These are phyloP conservation scores for Orchestia grillus DNA, from an alignment of 1,140 invertebrate species.

Conservation along the genomic window DNA sequence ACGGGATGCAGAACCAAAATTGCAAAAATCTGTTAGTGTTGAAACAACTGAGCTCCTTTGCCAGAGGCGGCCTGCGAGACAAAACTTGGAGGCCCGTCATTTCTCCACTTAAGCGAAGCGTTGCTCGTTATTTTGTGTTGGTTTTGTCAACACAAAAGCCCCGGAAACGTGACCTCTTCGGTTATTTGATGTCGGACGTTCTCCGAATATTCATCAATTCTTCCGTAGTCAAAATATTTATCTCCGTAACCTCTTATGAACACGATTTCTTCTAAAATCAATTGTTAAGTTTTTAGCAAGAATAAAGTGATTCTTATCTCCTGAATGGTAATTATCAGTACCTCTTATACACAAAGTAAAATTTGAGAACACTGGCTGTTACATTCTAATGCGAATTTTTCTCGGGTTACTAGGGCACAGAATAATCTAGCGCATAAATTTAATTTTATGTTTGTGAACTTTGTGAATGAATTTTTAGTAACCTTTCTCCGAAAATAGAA, in stretches of 20 bases:
- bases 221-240: not conserved
- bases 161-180: not conserved
- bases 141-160: not conserved
- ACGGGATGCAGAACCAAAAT: not conserved
- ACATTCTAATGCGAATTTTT: not conserved
- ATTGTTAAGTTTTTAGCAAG: not conserved
- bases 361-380: not conserved
- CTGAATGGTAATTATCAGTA: not conserved
- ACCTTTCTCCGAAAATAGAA: too few species aligned
- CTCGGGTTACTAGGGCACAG: too few species aligned
- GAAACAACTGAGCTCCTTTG: not conserved
- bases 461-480: too few species aligned
- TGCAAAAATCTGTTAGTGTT: not conserved
- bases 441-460: not conserved
- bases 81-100: not conserved
- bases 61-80: not conserved
- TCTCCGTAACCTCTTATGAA: not conserved
- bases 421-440: not conserved
- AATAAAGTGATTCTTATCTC: not conserved
- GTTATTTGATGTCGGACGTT: not conserved
- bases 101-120: not conserved
- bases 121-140: not conserved
- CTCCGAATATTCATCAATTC: not conserved
- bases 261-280: not conserved
- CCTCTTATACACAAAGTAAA: not conserved